A percentile compares a stretch with the other conserved stretches of the same genome.
phyloP scores from a whole-genome alignment of 2,888 invertebrate genomes.

The Drosophila flavopinicola region DNA sequence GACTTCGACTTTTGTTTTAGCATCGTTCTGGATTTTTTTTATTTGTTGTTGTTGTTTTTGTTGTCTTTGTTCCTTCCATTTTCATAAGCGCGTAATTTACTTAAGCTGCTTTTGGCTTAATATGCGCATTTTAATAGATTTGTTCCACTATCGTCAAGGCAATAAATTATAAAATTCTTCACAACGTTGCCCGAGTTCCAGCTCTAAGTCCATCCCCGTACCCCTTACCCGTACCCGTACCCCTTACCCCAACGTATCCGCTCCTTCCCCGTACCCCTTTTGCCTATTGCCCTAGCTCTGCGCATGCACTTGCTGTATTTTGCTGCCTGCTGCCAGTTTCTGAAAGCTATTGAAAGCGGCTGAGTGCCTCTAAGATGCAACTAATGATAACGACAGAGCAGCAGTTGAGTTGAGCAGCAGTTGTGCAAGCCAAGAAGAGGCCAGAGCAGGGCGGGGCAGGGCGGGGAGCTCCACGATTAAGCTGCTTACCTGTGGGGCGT shows the following conservation, averaged over 20 bases:
- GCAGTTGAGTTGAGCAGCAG: constrained; percentile 12
- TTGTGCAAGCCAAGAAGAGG: no score
- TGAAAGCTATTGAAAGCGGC: constrained; percentile 75
- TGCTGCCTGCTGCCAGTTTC: constrained; percentile 30
- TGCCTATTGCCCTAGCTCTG: not conserved
- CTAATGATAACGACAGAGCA: constrained; percentile 70
- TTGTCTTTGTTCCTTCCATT: constrained; percentile 31
- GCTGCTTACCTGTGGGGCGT: constrained; percentile 78
- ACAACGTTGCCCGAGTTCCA: constrained; percentile 13
- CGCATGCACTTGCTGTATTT: constrained; percentile 45
- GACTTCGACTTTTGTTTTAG: constrained; percentile 47
- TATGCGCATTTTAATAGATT: constrained; percentile 82
- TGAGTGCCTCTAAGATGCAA: constrained; percentile 81
- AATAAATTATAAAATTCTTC: constrained; percentile 75
- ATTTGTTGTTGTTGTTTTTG: constrained; percentile 6
- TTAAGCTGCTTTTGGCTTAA: constrained; percentile 81
- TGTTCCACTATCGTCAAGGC: constrained; percentile 80
- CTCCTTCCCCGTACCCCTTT: no score
- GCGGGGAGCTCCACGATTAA: constrained; percentile 60
- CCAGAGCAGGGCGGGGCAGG: no score
- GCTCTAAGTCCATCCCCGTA: not conserved
- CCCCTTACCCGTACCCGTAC: no score
- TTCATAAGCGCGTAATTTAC: constrained; percentile 78
- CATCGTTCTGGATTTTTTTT: constrained; percentile 14
- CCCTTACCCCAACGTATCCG: no score